These are phyloP conservation scores for Watsonalla binaria DNA, from an alignment of 2,888 invertebrate species.

Conservation along the genomic window DNA sequence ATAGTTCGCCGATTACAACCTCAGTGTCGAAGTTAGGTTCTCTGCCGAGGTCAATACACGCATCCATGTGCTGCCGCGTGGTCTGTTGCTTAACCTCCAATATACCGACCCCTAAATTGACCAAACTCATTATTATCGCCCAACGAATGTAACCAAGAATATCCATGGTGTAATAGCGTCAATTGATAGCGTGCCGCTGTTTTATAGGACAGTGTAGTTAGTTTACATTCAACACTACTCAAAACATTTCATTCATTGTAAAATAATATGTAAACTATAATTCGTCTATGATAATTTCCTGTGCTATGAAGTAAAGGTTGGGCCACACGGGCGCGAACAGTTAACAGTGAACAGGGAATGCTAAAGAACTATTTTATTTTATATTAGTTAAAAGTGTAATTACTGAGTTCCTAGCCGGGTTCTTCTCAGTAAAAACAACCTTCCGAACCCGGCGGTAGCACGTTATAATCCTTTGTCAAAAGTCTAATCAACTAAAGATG, in stretches of 20 bases:
- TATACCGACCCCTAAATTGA: not conserved
- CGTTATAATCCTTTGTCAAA: no score
- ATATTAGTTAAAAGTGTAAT: no score
- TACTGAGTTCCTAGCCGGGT: no score
- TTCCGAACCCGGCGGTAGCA: no score
- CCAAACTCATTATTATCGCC: not conserved
- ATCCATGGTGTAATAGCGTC: not conserved
- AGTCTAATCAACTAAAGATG: no score
- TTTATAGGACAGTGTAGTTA: not conserved
- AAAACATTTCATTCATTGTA: not conserved
- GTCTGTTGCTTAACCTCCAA: not conserved
- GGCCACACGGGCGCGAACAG: no score
- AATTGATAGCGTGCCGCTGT: not conserved
- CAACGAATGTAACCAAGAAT: not conserved
- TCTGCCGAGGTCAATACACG: not conserved
- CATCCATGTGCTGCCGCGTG: constrained; percentile 1
- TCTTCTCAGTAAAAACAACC: no score
- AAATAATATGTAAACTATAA: not conserved
- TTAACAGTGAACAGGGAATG: no score
- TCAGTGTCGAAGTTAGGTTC: constrained; percentile 24
- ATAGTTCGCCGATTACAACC: not conserved
- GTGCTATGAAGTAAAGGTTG: not conserved
- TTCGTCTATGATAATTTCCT: no score
- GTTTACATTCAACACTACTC: not conserved
- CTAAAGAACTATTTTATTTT: no score